phyloP scores from a whole-genome alignment of 2,113 vertebrate genomes.

The Hippolais icterina region DNA sequence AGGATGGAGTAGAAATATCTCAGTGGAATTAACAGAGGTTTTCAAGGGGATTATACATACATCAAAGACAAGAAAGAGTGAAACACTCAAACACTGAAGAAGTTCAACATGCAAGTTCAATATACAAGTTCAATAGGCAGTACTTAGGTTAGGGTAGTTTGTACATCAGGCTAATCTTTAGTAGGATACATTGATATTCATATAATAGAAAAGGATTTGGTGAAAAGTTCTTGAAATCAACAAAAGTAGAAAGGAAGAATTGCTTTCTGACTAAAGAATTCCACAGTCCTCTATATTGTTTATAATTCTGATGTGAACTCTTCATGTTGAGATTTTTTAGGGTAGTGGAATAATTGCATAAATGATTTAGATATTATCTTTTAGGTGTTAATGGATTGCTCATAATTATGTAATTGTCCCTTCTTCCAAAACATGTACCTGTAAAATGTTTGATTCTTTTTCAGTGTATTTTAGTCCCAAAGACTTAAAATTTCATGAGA shows the following conservation, averaged over 20 bases:
- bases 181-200: neutral
- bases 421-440: neutral
- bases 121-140: neutral
- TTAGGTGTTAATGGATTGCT: neutral
- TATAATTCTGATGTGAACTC: neutral
- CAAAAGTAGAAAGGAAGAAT: neutral
- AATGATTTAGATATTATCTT: neutral
- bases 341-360: neutral
- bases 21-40: neutral
- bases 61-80: neutral
- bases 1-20: neutral
- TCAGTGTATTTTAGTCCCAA: neutral
- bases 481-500: neutral
- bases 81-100: neutral
- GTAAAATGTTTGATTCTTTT: neutral
- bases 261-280: neutral
- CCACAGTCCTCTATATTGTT: neutral
- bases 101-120: neutral
- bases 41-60: neutral
- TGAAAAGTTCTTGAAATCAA: neutral
- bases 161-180: neutral
- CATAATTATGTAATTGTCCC: neutral
- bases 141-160: neutral
- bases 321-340: neutral
- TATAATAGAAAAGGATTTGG: neutral